These are phyloP conservation scores for Gadopsis marmoratus DNA, from an alignment of 2,797 vertebrate genomes.

Conservation along the genomic window DNA sequence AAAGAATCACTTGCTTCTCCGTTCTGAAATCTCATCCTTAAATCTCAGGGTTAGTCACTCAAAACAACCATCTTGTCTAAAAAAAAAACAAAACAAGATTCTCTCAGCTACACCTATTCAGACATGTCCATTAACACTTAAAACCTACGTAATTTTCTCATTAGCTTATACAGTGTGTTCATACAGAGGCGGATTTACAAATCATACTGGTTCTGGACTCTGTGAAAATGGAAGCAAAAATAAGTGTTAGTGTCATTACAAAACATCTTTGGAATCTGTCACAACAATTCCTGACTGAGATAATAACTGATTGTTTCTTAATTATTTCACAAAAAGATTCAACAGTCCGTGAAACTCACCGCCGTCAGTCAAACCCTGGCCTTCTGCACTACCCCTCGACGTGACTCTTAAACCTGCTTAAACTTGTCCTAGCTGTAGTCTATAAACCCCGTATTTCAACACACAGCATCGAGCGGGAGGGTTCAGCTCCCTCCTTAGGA, in stretches of 20 bases:
- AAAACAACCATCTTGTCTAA: constrained; percentile 60
- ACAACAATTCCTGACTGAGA: constrained; percentile 81
- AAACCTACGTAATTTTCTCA: constrained; percentile 72
- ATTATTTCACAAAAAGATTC: constrained; percentile 55
- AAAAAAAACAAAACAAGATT: constrained; percentile 28
- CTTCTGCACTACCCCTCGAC: constrained; percentile 84
- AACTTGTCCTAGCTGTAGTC: constrained; percentile 82
- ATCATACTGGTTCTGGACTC: constrained; percentile 68
- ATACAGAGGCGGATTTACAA: constrained; percentile 74
- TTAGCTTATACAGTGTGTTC: constrained; percentile 87
- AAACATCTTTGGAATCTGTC: constrained; percentile 92
- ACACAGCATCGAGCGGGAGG: constrained; percentile 40
- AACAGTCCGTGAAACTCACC: constrained; percentile 81
- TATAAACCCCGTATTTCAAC: constrained; percentile 67
- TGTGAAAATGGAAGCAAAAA: constrained; percentile 61
- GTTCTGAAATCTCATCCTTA: constrained; percentile 66
- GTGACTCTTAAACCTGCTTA: constrained; percentile 86
- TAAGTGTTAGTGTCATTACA: constrained; percentile 64
- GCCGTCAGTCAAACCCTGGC: constrained; percentile 83
- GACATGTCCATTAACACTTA: constrained; percentile 67
- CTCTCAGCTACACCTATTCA: constrained; percentile 66
- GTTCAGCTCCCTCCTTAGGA: constrained; percentile 29
- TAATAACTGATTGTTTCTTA: constrained; percentile 79
- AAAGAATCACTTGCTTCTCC: constrained; percentile 68
- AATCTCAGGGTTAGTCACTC: constrained; percentile 76